These are phyloP conservation scores for Paracentrotus lividus DNA, from an alignment of 53 echinoderm and acorn worm genomes.

Conservation along the genomic window DNA sequence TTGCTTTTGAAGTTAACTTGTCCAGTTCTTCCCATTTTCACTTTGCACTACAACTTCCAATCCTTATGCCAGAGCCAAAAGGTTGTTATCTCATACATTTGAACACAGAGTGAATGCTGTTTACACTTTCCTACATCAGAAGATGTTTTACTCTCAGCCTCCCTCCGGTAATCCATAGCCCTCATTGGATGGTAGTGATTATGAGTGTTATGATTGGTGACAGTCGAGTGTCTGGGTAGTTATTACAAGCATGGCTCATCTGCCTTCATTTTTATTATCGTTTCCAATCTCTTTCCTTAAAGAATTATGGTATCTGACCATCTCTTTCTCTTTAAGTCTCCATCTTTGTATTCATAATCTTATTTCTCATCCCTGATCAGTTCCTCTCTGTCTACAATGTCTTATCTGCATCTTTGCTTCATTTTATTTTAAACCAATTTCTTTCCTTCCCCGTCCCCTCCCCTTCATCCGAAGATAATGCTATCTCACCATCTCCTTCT, in stretches of 20 bases:
- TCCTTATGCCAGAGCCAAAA: neutral
- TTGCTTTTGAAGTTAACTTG: neutral
- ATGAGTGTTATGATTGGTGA: neutral
- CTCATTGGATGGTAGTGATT: neutral
- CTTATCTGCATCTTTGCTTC: too few relatives aligned
- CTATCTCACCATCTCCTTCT: conserved; percentile 18
- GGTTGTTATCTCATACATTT: too few relatives aligned
- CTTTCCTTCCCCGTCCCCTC: too few relatives aligned
- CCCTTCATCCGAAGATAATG: neutral
- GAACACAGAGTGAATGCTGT: too few relatives aligned
- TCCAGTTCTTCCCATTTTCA: neutral
- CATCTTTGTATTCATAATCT: neutral
- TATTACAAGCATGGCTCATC: conserved; percentile 3
- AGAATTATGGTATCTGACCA: conserved; percentile 13
- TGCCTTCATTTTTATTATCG: neutral
- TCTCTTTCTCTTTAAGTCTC: conserved; percentile 33
- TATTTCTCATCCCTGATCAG: too few relatives aligned
- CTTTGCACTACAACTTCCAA: neutral
- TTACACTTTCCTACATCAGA: too few relatives aligned
- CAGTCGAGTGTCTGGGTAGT: conserved; percentile 9
- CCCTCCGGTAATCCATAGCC: neutral
- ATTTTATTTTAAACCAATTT: too few relatives aligned
- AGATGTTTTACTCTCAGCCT: neutral
- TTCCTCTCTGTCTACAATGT: too few relatives aligned
- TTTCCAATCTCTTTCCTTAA: neutral